A percentile compares a stretch with the other conserved stretches of the same genome.
Evolutionary conservation across 1,140 invertebrate genomes (phyloP).

Genomic region (Planococcus citri): DNA sequence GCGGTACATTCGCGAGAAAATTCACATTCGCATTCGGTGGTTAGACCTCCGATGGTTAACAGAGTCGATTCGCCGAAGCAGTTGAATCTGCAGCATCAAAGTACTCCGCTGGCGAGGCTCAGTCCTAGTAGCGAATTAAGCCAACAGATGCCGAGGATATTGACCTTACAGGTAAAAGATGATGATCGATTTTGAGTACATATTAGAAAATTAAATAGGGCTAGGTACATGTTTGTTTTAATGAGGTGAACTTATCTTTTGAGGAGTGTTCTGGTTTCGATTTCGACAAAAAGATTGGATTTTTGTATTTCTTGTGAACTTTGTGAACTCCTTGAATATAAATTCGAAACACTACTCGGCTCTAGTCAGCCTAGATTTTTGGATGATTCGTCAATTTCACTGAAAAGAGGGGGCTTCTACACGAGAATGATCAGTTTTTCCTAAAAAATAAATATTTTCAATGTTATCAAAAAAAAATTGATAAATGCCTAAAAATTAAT

Average conservation of each 20-base stretch:
- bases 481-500: no score
- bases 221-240: not conserved
- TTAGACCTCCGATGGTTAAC: slow-evolving; percentile 47
- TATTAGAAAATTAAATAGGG: not conserved
- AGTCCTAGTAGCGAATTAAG: slow-evolving; percentile 86
- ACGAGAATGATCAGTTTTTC: no score
- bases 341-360: no score
- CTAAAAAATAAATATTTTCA: no score
- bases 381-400: no score
- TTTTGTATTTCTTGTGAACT: no score
- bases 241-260: not conserved
- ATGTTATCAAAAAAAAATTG: no score
- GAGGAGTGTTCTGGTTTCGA: no score
- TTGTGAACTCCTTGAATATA: no score
- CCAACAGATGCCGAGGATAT: slow-evolving; percentile 75
- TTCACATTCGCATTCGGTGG: slow-evolving; percentile 36
- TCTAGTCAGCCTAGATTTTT: no score
- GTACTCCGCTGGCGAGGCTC: slow-evolving; percentile 73
- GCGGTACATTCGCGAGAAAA: slow-evolving; percentile 38
- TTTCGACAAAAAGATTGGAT: no score
- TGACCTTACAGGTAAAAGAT: slow-evolving; percentile 47
- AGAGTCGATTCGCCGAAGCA: slow-evolving; percentile 37
- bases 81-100: slow-evolving; percentile 54
- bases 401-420: no score
- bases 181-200: not conserved